Conservation (phyloP, 1,140 invertebrate genomes). For the Trichomalopsis sarcophagae region DNA sequence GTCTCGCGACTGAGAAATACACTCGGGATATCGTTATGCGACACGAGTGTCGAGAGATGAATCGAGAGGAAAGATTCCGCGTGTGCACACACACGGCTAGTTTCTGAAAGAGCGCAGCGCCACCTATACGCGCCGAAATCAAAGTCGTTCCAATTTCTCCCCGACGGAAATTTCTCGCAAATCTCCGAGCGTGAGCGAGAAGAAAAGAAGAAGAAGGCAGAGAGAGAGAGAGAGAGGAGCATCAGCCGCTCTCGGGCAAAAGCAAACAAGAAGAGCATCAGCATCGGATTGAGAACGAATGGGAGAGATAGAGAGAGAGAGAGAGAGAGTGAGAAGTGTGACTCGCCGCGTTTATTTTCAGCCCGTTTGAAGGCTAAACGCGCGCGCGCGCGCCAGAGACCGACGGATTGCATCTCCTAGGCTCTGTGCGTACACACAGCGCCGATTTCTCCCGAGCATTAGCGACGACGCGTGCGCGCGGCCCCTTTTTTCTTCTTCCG, state of each 20-base stretch:
- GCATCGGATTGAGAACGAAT: background rate
- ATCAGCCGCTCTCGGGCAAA: background rate
- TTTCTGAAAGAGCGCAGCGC: background rate
- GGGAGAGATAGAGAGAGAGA: background rate
- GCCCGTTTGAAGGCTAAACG: slow-evolving; percentile 65
- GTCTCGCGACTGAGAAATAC: background rate
- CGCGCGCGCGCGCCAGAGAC: slow-evolving; percentile 54
- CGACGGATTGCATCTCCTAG: slow-evolving; percentile 22
- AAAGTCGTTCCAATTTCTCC: background rate
- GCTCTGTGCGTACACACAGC: slow-evolving; percentile 52
- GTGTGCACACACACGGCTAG: background rate
- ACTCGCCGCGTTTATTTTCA: slow-evolving; percentile 69
- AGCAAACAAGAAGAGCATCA: background rate
- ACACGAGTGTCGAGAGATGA: background rate
- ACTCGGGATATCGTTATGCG: background rate
- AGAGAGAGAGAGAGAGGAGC: background rate
- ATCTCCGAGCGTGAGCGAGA: background rate
- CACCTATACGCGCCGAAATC: background rate
- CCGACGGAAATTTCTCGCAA: background rate
- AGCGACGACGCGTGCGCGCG: background rate
- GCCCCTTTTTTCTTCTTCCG: background rate
- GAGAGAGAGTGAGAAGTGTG: slow-evolving; percentile 31
- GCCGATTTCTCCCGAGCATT: slow-evolving; percentile 53
- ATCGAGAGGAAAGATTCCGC: background rate
- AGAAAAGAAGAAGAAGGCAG: background rate